Percentiles rank a stretch among this genome's conserved stretches.
Conservation (phyloP, 2,797 vertebrate genomes). For the Rousettus madagascariensis region DNA sequence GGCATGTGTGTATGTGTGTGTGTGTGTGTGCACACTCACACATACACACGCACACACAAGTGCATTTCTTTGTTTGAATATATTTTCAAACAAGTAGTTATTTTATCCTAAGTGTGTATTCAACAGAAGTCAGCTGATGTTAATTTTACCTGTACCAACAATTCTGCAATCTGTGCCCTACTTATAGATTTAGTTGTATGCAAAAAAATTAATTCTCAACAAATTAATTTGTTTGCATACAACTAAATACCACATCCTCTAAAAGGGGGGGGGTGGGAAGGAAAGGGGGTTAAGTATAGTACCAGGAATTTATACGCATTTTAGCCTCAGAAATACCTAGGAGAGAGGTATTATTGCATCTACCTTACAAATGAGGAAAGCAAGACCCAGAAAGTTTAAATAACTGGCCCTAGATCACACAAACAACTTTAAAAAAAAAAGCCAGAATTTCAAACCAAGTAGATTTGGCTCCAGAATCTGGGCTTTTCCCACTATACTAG, state of each 20-base stretch:
- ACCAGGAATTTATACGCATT: neutral
- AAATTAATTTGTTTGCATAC: slow-evolving; percentile 77
- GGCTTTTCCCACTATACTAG: neutral
- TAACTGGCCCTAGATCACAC: neutral
- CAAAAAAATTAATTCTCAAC: too few relatives aligned
- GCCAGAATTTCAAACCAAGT: neutral
- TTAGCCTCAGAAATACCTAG: neutral
- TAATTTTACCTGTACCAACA: slow-evolving; percentile 80
- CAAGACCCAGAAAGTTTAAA: neutral
- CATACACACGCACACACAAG: neutral
- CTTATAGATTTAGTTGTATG: slow-evolving; percentile 61
- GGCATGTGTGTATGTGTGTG: too few relatives aligned
- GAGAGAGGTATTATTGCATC: neutral
- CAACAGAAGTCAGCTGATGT: slow-evolving; percentile 76
- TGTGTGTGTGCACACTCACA: neutral
- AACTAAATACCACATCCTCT: slow-evolving; percentile 59
- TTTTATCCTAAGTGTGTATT: slow-evolving; percentile 79
- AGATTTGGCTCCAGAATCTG: neutral
- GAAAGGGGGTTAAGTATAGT: neutral
- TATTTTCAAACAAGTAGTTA: slow-evolving; percentile 78
- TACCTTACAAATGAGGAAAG: slow-evolving; percentile 6
- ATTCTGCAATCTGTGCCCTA: slow-evolving; percentile 68
- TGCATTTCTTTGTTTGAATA: neutral
- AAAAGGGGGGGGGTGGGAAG: slow-evolving; percentile 22
- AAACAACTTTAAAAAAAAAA: neutral